phyloP scores from a whole-genome alignment of 2,888 invertebrate species.

The Rhodophaea formosa region DNA sequence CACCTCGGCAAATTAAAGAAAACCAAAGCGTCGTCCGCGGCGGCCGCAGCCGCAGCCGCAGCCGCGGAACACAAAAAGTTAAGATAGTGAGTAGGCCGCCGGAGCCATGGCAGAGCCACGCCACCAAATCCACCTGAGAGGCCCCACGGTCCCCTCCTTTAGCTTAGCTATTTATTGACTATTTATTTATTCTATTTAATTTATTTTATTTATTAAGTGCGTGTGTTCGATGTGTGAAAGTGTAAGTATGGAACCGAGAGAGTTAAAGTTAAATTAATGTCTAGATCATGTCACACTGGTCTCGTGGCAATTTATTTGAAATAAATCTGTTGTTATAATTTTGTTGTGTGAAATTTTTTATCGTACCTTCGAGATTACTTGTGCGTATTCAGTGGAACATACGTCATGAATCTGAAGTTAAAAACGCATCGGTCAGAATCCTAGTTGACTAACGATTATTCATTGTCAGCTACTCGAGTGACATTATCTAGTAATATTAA shows the following conservation, averaged over 20 bases:
- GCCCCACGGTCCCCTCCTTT: slow-evolving; percentile 71
- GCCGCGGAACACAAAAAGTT: slow-evolving; percentile 78
- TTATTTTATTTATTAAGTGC: slow-evolving; percentile 83
- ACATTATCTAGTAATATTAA: slow-evolving; percentile 80
- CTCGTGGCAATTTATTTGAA: slow-evolving; percentile 80
- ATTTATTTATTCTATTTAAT: slow-evolving; percentile 82
- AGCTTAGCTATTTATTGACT: slow-evolving; percentile 81
- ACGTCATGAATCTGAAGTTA: slow-evolving; percentile 33
- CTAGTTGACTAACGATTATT: slow-evolving; percentile 54
- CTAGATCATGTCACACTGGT: slow-evolving; percentile 81
- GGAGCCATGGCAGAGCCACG: slow-evolving; percentile 54
- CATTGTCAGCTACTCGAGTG: slow-evolving; percentile 67
- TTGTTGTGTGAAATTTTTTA: slow-evolving; percentile 73
- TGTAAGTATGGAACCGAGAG: slow-evolving; percentile 73
- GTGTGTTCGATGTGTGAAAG: slow-evolving; percentile 77
- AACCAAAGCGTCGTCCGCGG: slow-evolving; percentile 75
- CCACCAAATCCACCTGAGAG: slow-evolving; percentile 73
- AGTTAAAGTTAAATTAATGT: slow-evolving; percentile 80
- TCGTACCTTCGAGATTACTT: slow-evolving; percentile 64
- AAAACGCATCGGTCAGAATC: slow-evolving; percentile 69
- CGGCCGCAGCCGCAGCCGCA: slow-evolving; percentile 66
- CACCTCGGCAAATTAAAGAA: slow-evolving; percentile 77
- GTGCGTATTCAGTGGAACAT: slow-evolving; percentile 56
- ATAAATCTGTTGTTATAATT: slow-evolving; percentile 80
- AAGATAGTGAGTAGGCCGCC: slow-evolving; percentile 72